Conservation (phyloP, 2,113 vertebrate genomes). For the Varanus salvator region DNA sequence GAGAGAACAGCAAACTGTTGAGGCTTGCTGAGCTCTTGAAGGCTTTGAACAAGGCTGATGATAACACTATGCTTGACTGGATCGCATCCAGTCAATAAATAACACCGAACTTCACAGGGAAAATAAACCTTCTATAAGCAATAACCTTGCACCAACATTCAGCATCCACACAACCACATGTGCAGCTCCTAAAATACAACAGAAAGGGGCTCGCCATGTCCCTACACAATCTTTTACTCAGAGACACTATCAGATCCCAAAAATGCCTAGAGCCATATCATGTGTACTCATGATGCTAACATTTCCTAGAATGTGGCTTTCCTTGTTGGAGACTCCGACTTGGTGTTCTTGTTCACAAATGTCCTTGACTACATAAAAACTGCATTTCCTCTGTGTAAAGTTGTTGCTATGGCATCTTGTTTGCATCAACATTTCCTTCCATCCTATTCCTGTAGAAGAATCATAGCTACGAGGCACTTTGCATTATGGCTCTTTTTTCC, state of each 20-base stretch:
- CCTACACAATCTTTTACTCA: background rate
- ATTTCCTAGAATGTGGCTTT: background rate
- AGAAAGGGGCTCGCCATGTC: background rate
- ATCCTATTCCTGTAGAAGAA: background rate
- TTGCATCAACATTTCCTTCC: background rate
- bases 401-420: background rate
- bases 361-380: background rate
- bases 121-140: background rate
- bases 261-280: background rate
- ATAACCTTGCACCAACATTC: background rate
- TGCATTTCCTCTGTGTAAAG: background rate
- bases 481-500: background rate
- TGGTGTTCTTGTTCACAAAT: background rate
- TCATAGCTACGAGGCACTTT: background rate
- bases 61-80: background rate
- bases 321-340: background rate
- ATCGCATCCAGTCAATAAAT: background rate
- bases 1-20: background rate
- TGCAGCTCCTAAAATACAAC: background rate
- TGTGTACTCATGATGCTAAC: background rate
- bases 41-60: background rate
- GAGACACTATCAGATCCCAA: background rate
- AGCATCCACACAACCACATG: background rate
- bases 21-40: background rate
- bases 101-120: background rate